Base-by-base conservation (phyloP, 64 coral and sea anemone species). In the Anthopleura sola region DNA sequence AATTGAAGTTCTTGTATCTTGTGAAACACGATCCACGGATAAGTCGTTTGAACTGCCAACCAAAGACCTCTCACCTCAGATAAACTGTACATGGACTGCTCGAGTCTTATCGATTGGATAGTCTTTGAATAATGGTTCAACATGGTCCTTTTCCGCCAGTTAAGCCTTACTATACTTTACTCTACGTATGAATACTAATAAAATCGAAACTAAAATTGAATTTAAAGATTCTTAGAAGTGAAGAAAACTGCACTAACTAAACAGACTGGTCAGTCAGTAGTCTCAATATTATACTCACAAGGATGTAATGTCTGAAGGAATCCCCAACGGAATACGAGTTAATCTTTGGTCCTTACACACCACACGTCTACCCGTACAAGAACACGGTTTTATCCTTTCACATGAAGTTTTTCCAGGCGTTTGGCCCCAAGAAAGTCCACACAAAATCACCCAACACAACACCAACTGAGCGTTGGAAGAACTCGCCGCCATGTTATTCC, bases 241-340 rank as follows among this genome's bases (percentile, higher is more conserved):
- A 32, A 71, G 66, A 32, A 71, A 71, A 71, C 66, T 71, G 66
- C 31, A 71, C 29, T 71, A 33, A 71, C 66, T 71, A 34, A 71
- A 71, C 28, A 71, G 21, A 51, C 12, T 11, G 66, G 8, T 8
- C 66, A 71, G 24, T 21, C 2, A 7, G 24, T 71, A 71, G 66
- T 71, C 39, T 44, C 39, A 44, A 44, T 44, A 44, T 62, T 49
- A 74, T 90, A 90, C 88, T 90, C 88, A 90, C 88, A 90, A 77
- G 28, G 26, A 47, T 28, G 87, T 90, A 15, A 81, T 90, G 50
- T 37, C 64, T 75, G 55, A 83, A 75, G 88, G 88, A 90, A 90
- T 90, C 82, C 88, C 88, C 82, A 32, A 17, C 31, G 88, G 88
- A 76, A 90, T 84, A 24, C 36, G 24, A 18, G 44, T 69, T 55